Evolutionary conservation across 2,113 vertebrate genomes (phyloP).

Genomic region (Meriones unguiculatus): DNA sequence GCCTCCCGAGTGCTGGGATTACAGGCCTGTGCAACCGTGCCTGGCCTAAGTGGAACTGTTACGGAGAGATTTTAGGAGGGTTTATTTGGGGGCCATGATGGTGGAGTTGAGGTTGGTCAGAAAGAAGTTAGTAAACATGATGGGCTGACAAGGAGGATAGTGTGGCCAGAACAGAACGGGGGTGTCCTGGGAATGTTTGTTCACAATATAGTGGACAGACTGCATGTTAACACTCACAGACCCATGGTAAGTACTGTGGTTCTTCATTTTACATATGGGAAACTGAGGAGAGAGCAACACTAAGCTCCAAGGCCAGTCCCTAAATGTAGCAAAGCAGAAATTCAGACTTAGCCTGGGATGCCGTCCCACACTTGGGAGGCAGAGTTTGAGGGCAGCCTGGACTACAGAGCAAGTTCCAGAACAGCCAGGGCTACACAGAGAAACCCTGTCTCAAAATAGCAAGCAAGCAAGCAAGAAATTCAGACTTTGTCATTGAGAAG

Average conservation of each 20-base stretch:
- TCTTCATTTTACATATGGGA: too few species aligned
- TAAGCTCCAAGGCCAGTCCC: background rate
- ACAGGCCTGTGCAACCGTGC: too few species aligned
- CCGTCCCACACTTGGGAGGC: too few species aligned
- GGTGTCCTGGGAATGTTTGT: background rate
- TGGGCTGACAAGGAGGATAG: background rate
- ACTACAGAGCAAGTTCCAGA: background rate
- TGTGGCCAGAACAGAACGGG: background rate
- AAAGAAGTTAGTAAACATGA: background rate
- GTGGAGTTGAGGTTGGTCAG: too few species aligned
- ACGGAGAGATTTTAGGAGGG: background rate
- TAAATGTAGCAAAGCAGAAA: background rate
- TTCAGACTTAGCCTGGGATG: background rate
- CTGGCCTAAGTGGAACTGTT: background rate
- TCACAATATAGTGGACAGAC: rapidly evolving
- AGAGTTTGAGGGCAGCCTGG: background rate
- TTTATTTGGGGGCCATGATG: background rate
- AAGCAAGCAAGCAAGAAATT: background rate
- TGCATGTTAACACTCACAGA: rapidly evolving
- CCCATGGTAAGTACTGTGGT: too few species aligned
- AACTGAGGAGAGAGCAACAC: background rate
- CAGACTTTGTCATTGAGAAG: background rate
- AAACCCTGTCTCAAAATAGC: too few species aligned
- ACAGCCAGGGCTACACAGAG: too few species aligned
- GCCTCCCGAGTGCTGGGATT: too few species aligned